These are phyloP conservation scores for Urosaurus nigricauda DNA, from an alignment of 2,797 vertebrate genomes.

Conservation along the genomic window DNA sequence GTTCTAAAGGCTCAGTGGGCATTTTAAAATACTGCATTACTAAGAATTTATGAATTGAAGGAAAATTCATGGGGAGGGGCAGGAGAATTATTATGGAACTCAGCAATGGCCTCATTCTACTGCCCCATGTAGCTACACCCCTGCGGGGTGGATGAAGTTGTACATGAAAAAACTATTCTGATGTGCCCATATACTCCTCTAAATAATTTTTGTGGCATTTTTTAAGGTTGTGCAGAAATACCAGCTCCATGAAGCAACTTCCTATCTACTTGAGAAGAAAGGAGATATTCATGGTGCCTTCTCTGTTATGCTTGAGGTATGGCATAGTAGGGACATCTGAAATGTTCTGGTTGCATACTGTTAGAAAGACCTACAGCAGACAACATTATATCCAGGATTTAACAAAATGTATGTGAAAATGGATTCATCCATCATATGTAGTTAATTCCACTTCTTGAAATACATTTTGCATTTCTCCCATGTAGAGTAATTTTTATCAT, in stretches of 20 bases:
- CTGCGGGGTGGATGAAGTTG: background rate
- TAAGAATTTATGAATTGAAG: too few species aligned
- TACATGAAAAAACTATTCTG: background rate
- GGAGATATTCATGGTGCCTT: conserved; percentile 93
- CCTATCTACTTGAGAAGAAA: conserved; percentile 92
- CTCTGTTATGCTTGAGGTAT: conserved; percentile 90
- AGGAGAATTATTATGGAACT: too few species aligned
- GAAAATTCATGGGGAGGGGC: too few species aligned
- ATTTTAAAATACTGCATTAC: too few species aligned
- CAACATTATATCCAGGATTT: background rate
- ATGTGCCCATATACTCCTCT: background rate
- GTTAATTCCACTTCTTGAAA: background rate
- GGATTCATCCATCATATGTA: background rate
- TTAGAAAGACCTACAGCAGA: background rate
- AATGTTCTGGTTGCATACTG: background rate
- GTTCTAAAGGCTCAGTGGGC: too few species aligned
- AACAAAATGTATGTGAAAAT: background rate
- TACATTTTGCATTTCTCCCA: background rate
- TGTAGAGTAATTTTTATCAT: background rate
- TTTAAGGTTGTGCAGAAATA: conserved; percentile 89
- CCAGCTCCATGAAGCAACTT: conserved; percentile 87
- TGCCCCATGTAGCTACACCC: too few species aligned
- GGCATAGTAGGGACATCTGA: conserved; percentile 14
- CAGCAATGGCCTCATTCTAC: too few species aligned
- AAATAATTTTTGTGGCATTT: background rate